phyloP scores from a whole-genome alignment of 2,797 vertebrate genomes.

The Malacoctenus gilli region DNA sequence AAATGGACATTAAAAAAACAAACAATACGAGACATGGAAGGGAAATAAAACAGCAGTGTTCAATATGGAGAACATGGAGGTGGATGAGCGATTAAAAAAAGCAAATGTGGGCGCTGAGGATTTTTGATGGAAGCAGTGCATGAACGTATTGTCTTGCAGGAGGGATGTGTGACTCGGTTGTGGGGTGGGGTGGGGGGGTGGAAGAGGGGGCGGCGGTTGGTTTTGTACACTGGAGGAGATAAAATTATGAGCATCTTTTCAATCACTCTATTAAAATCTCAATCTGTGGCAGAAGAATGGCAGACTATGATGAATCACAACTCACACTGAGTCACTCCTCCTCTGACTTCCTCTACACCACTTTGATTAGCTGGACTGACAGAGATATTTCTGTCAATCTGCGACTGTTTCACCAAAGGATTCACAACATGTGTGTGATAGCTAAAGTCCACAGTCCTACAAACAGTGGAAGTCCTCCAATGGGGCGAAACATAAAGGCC shows the following conservation, averaged over 20 bases:
- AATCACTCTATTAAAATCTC: conserved; percentile 45
- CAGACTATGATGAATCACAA: conserved; percentile 44
- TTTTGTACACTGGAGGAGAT: conserved; percentile 19
- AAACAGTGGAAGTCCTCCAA: conserved; percentile 8
- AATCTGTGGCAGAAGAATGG: conserved; percentile 29
- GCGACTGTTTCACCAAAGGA: conserved; percentile 26
- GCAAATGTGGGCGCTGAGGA: conserved; percentile 9
- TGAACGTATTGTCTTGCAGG: conserved; percentile 6
- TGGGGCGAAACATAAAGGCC: neutral
- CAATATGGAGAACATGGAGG: neutral
- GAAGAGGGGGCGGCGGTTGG: neutral
- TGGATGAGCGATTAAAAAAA: conserved; percentile 8
- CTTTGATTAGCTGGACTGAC: conserved; percentile 41
- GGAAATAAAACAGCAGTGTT: neutral
- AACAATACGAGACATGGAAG: conserved; percentile 7
- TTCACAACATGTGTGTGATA: conserved; percentile 27
- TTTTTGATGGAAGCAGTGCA: conserved; percentile 19
- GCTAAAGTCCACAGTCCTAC: conserved; percentile 19
- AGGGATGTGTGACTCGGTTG: conserved; percentile 8
- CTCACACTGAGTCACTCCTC: conserved; percentile 40
- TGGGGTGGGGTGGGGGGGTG: neutral
- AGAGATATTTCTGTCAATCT: conserved; percentile 53
- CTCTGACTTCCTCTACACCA: conserved; percentile 43
- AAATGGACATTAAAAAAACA: neutral
- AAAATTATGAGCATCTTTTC: conserved; percentile 38